Base-by-base conservation (phyloP, 2,888 invertebrate genomes). In the Athalia cordata region DNA sequence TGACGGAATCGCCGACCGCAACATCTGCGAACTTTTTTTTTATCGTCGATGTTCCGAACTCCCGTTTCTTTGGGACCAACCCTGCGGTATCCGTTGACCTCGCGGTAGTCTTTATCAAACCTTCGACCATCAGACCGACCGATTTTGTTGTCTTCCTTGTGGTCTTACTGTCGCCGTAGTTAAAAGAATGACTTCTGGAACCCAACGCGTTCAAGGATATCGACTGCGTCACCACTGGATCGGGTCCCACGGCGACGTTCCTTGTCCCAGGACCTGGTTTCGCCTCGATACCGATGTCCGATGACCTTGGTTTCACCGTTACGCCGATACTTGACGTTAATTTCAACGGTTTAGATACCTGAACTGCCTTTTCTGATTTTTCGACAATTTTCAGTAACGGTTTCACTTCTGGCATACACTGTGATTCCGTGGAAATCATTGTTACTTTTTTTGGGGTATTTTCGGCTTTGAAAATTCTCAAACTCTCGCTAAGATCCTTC, bases 221-320 rank as follows among this genome's bases (percentile, higher is more conserved):
- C 1, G 92, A 90, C 15, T 86, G 84, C 0, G 87, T 88, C 50
- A 88, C 86, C 0, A 91, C 87, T 65, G 90, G 90, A 68, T 91
- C 91, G n/a, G 92, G 92, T 55, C 94, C 94, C 13, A 93, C 92
- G 6, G 92, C 94, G 61, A 94, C 90, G 68, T 92, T 92, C 74
- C 92, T 90, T 3, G 91, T 91, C 49, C 90, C 90, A 57, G 90
- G 87, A 78, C 92, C 91, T 4, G 91, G 84, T 74, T 81, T 86
- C 62, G 89, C 90, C 78, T 90, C 90, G 15, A 89, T 85, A 11
- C 88, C 88, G 66, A 87, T 83, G 64, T 92, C 91, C 15, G 84
- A 77, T 15, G 87, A 87, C 70, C 83, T 86, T 2, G 91, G 90
- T 64, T 87, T 89, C 5, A 87, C 91, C 55, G 83, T 88, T 5